Evolutionary conservation across 2,797 vertebrate species (phyloP).

Genomic region (Macrochelys suwanniensis): DNA sequence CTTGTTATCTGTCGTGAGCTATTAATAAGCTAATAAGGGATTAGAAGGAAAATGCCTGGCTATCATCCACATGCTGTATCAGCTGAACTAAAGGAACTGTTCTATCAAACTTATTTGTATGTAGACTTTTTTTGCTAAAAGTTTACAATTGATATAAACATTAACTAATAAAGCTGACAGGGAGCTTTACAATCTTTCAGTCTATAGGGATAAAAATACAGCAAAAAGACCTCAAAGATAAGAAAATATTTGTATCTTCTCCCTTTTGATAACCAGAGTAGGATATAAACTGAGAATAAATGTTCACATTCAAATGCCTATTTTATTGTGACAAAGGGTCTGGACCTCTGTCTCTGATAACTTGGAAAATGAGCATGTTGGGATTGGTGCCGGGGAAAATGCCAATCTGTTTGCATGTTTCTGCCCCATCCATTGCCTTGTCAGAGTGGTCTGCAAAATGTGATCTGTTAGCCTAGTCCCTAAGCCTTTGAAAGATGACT

Average conservation of each 20-base stretch:
- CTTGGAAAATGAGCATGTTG: not conserved
- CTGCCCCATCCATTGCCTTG: not conserved
- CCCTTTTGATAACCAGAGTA: not conserved
- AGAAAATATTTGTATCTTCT: not conserved
- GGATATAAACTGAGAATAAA: not conserved
- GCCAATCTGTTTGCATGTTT: not conserved
- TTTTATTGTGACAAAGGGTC: not conserved
- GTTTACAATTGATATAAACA: not conserved
- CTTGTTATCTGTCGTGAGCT: constrained; percentile 48
- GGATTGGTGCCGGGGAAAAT: not conserved
- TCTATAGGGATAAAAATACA: not conserved
- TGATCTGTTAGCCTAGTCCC: too few relatives aligned
- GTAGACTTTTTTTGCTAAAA: constrained; percentile 5
- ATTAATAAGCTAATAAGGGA: constrained; percentile 68
- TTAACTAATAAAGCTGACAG: not conserved
- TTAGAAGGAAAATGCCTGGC: constrained; percentile 45
- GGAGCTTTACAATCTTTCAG: constrained; percentile 6
- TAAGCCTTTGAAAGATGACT: not conserved
- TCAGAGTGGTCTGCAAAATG: not conserved
- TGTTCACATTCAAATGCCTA: not conserved
- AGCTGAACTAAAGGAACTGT: constrained; percentile 45
- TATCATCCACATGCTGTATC: constrained; percentile 33
- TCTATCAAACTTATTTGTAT: constrained; percentile 40
- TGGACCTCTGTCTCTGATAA: not conserved
- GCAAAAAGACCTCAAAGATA: not conserved